Evolutionary conservation across 2,888 invertebrate genomes (phyloP).

Genomic region (Nineta flava): DNA sequence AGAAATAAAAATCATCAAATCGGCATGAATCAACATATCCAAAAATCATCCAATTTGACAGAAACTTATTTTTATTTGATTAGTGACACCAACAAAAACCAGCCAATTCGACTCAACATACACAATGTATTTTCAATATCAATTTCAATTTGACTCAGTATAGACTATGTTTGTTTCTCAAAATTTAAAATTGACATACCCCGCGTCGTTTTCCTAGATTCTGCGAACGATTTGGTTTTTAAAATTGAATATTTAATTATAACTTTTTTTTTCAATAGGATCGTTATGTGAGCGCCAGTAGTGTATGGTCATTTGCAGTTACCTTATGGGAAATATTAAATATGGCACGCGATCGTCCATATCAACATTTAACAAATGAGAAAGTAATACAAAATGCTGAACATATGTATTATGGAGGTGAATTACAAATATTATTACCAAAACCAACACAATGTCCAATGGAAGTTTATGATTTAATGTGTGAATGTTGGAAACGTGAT

Average conservation of each 20-base stretch:
- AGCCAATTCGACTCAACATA: too few relatives aligned
- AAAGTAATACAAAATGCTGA: slow-evolving; percentile 48
- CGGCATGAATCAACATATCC: too few relatives aligned
- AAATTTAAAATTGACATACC: too few relatives aligned
- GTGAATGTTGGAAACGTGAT: slow-evolving; percentile 48
- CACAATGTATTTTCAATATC: too few relatives aligned
- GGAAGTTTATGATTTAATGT: slow-evolving; percentile 60
- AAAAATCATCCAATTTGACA: too few relatives aligned
- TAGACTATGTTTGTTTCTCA: too few relatives aligned
- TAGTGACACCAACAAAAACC: too few relatives aligned
- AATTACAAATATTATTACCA: slow-evolving; percentile 42
- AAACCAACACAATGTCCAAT: slow-evolving; percentile 60
- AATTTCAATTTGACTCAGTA: too few relatives aligned
- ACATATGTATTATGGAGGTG: slow-evolving; percentile 44
- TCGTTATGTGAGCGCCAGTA: slow-evolving; percentile 42
- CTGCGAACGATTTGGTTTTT: too few relatives aligned
- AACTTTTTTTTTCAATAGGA: slow-evolving; percentile 30
- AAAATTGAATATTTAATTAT: background rate
- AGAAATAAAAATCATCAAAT: too few relatives aligned
- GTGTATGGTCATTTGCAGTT: slow-evolving; percentile 47
- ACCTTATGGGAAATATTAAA: slow-evolving; percentile 48
- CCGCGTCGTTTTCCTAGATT: too few relatives aligned
- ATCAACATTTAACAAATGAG: slow-evolving; percentile 40
- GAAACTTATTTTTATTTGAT: too few relatives aligned
- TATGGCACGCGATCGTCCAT: slow-evolving; percentile 41